Conservation (phyloP, 2,888 invertebrate genomes). For the Protophormia terraenovae region DNA sequence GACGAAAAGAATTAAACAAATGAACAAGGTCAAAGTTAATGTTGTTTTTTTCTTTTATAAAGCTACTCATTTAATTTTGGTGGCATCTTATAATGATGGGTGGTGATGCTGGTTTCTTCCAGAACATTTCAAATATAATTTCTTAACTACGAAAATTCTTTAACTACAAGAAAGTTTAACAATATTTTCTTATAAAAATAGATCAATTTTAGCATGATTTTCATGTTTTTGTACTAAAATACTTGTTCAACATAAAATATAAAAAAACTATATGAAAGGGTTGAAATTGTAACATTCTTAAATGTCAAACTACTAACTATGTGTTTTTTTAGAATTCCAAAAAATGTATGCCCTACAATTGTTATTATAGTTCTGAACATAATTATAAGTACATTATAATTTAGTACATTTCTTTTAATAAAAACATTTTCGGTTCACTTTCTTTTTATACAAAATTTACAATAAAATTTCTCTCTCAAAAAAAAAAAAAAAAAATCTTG, state of each 20-base stretch:
- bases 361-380: neutral
- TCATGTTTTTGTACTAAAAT: conserved; percentile 27
- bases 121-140: neutral
- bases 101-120: neutral
- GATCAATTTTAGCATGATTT: conserved; percentile 62
- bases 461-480: no score
- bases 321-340: neutral
- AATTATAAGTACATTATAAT: no score
- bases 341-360: neutral
- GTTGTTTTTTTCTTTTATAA: neutral
- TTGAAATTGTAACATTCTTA: neutral
- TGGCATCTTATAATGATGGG: neutral
- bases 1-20: neutral
- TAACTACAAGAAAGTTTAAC: neutral
- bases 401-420: no score
- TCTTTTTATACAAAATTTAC: no score
- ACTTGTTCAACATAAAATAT: neutral
- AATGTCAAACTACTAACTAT: neutral
- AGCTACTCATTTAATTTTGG: neutral
- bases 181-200: conserved; percentile 14
- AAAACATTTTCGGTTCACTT: no score
- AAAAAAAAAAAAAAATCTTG: no score
- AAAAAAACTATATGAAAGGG: neutral
- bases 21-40: conserved; percentile 66
- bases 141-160: neutral